Evolutionary conservation across 2,113 vertebrate genomes (phyloP).

Genomic region (Anthoscopus minutus): DNA sequence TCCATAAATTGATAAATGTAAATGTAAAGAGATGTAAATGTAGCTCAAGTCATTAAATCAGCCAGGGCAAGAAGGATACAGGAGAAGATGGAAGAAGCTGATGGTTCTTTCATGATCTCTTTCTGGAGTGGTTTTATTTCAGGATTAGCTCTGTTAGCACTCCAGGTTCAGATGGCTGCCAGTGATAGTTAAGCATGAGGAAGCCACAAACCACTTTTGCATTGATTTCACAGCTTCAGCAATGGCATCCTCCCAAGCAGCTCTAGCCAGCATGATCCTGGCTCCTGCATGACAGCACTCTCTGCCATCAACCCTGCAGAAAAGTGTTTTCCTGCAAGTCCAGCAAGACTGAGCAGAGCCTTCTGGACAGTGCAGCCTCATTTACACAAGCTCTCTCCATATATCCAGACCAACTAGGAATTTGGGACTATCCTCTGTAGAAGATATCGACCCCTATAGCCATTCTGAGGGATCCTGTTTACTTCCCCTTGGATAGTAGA

Average conservation of each 20-base stretch:
- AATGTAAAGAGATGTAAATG: not conserved
- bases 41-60: not conserved
- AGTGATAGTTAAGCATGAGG: not conserved
- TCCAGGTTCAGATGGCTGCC: not conserved
- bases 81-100: not conserved
- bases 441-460: rapidly evolving
- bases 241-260: not conserved
- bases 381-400: not conserved
- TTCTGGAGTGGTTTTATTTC: not conserved
- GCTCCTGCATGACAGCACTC: rapidly evolving
- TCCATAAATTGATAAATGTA: not conserved
- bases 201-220: not conserved
- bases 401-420: not conserved
- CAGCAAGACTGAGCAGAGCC: not conserved
- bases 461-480: not conserved
- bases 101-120: not conserved
- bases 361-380: not conserved
- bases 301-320: not conserved
- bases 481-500: not conserved
- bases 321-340: not conserved
- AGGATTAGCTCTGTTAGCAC: not conserved
- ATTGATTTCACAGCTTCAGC: not conserved
- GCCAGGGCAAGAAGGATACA: not conserved
- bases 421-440: not conserved
- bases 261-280: not conserved